Evolutionary conservation across 2,113 vertebrate genomes (phyloP), one percentile per base, ranked within the genome.

Genomic region (Oncorhynchus kisutch): DNA sequence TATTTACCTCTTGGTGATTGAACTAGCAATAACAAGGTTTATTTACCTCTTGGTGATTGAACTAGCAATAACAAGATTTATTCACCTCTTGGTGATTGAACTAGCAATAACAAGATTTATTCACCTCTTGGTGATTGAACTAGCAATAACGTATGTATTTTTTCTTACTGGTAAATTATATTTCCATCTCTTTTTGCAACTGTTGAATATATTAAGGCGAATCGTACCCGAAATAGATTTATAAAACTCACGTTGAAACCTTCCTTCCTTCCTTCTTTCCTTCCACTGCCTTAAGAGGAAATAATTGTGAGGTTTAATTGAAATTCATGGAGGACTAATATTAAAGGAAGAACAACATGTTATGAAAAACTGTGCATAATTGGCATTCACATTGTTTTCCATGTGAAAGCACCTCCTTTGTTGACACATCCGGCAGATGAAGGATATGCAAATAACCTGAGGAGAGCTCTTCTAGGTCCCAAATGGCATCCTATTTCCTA

Each of bases 401-500:
- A 82, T 84, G 77, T 89, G 92, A 95, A 94, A 86, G 87, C 94
- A 91, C 92, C 90, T 90, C 93, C 92, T 94, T 95, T 94, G 96
- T 95, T 94, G 87, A 89, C 94, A 93, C 94, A 95, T 94, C 92
- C 92, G 83, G 88, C 90, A 95, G 95, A 95, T 96, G 94, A 96
- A 96, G 94, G 93, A 95, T 95, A 96, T 96, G 95, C 93, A 95
- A 96, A 96, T 95, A 86, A 89, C 85, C 90, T 87, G 88, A 60
- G 86, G 93, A 88, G 86, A 94, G 93, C 93, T 68, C 13, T 4
- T 14, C 51, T 18, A 54, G 3, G 16, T 54, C 16, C 51, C 14
- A 54, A 54, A 54, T 54, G 3, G 51, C 51, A 54, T 18, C 51
- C 14, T 54, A 54, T 54, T 54, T 18, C 51, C 51, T 54, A 54